These are phyloP conservation scores for Lamprologus tigripictilis DNA, from an alignment of 2,113 vertebrate species.

Conservation along the genomic window DNA sequence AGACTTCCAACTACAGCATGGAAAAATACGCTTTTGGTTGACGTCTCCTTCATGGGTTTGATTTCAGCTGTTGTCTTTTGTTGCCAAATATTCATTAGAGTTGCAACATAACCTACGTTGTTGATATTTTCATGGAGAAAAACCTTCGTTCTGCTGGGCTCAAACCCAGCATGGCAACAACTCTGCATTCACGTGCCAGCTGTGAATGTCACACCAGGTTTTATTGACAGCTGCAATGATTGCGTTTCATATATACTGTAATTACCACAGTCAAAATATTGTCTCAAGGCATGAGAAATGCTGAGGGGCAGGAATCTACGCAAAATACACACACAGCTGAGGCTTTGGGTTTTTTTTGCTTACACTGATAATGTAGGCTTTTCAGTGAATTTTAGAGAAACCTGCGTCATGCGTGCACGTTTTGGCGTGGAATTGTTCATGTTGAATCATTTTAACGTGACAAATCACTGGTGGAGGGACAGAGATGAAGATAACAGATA, in stretches of 20 bases:
- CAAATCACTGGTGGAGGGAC: slow-evolving; percentile 1
- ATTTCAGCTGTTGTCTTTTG: neutral
- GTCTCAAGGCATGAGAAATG: slow-evolving; percentile 31
- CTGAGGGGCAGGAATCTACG: slow-evolving; percentile 7
- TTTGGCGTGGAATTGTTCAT: neutral
- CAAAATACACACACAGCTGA: slow-evolving; percentile 53
- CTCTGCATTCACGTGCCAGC: neutral
- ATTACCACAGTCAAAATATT: slow-evolving; percentile 63
- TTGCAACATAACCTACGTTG: neutral
- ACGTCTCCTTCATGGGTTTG: neutral
- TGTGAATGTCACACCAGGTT: slow-evolving; percentile 2
- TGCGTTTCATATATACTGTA: slow-evolving; percentile 32
- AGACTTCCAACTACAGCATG: neutral
- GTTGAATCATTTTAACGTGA: slow-evolving; percentile 27
- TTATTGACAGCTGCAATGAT: slow-evolving; percentile 46
- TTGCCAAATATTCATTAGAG: slow-evolving; percentile 14
- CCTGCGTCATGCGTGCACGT: neutral
- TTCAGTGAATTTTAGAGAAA: slow-evolving; percentile 47
- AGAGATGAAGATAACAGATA: slow-evolving; percentile 7
- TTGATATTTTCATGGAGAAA: slow-evolving; percentile 27
- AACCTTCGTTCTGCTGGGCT: neutral
- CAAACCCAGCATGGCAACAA: neutral
- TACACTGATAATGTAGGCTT: slow-evolving; percentile 59
- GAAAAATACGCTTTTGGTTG: neutral
- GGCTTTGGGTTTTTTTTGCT: slow-evolving; percentile 3